These are phyloP conservation scores for Heliocidaris erythrogramma DNA, from an alignment of 35 echinoderm and acorn worm genomes.

Conservation along the genomic window DNA sequence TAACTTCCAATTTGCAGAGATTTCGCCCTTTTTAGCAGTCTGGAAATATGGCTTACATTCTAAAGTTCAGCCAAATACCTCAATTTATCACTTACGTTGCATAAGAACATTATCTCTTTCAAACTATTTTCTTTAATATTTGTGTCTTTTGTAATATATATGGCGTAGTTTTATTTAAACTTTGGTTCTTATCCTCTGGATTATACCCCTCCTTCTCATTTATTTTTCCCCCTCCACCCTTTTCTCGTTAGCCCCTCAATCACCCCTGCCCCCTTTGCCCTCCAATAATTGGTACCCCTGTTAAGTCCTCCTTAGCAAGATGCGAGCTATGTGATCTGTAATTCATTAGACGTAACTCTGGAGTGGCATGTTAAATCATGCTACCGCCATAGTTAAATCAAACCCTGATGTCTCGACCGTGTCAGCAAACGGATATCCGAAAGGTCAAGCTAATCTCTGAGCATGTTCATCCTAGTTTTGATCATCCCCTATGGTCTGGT, in stretches of 20 bases:
- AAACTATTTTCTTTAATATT: too few species aligned
- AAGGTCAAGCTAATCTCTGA: neutral
- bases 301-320: neutral
- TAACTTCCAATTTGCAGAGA: too few species aligned
- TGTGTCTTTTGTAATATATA: too few species aligned
- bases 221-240: neutral
- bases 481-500: neutral
- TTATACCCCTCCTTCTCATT: neutral
- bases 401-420: neutral
- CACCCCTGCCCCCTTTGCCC: neutral
- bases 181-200: too few species aligned
- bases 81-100: too few species aligned
- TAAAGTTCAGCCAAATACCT: too few species aligned
- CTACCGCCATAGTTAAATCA: neutral
- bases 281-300: neutral
- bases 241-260: neutral
- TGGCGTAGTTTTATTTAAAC: too few species aligned
- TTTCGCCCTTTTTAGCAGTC: too few species aligned
- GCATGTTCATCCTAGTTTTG: neutral
- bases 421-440: neutral
- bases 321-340: neutral
- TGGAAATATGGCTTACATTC: too few species aligned
- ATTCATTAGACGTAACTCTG: neutral
- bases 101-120: too few species aligned
- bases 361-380: neutral